Evolutionary conservation across 2,888 invertebrate species (phyloP).

Genomic region (Theretra japonica): DNA sequence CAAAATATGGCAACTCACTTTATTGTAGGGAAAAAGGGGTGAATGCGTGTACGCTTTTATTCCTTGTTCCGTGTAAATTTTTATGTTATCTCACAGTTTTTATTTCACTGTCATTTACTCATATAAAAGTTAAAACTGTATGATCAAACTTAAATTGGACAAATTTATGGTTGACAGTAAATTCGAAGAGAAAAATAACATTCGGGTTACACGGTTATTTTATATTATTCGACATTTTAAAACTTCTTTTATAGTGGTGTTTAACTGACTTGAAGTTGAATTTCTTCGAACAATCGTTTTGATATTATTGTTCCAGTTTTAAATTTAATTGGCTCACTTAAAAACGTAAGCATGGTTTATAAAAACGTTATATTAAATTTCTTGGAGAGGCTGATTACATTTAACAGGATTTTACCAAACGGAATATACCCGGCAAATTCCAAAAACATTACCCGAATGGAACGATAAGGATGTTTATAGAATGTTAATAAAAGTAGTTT

Average conservation of each 20-base stretch:
- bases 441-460: neutral
- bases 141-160: constrained; percentile 57
- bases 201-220: constrained; percentile 29
- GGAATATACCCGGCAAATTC: neutral
- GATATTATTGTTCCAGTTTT: neutral
- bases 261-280: constrained; percentile 40
- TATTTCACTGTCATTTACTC: constrained; percentile 57
- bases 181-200: constrained; percentile 42
- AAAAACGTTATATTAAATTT: neutral
- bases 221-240: constrained; percentile 27
- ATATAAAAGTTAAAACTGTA: constrained; percentile 59
- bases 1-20: constrained; percentile 71
- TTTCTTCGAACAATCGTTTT: constrained; percentile 28
- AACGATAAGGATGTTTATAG: constrained; percentile 31
- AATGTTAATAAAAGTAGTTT: constrained; percentile 34
- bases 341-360: neutral
- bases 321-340: neutral
- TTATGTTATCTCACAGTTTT: constrained; percentile 56
- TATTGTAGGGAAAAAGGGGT: constrained; percentile 55
- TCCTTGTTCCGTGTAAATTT: constrained; percentile 64
- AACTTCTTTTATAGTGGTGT: constrained; percentile 32
- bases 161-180: constrained; percentile 53
- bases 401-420: neutral
- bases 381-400: neutral
- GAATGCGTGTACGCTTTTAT: constrained; percentile 59